Evolutionary conservation across 2,888 invertebrate genomes (phyloP), one percentile per base, ranked within the genome.

Genomic region (Euspilapteryx auroguttella): DNA sequence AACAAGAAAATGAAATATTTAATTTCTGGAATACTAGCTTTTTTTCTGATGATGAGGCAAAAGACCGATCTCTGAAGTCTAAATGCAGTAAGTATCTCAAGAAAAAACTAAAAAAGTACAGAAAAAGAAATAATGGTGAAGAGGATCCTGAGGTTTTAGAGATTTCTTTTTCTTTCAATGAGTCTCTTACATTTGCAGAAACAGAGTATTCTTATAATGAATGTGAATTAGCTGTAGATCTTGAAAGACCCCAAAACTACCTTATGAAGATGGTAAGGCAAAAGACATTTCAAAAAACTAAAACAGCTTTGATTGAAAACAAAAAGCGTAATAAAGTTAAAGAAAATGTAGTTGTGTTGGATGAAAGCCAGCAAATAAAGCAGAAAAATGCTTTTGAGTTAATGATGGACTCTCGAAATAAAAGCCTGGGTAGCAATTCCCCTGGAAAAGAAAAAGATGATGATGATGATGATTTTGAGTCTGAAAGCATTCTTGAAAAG

Each of bases 391-490:
- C 82, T 20, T 86, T 86, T 51, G 66, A 81, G 42, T 47, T 85
- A 15, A 66, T 86, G 64, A 86, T 86, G 86, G 81, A 80, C 37
- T 80, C 81, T 11, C 68, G 84, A 36, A 79, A 81, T 45, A 83
- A 82, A 47, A 69, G 71, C 26, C 78, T 85, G 34, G 85, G 85
- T 2, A 54, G 57, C 12, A 86, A 85, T 55, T 79, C 82, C 13
- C 79, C 79, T 6, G 85, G 85, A 0, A 82, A 80, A 55, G 76
- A 76, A 25, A 55, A 49, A 40, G 37, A 27, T 12, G 27, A 36
- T 27, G 50, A 53, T 25, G 47, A 49, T 32, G 37, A 38, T 30
- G 52, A 57, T 34, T 33, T 38, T 13, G 52, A 57, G 34, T 33
- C 38, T 13, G 45, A 55, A 35, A 58, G 51, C 32, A 33, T 41